Percentiles rank a stretch among this genome's conserved stretches.
phyloP scores from a whole-genome alignment of 2,888 invertebrate species.

The Atrina japonica region DNA sequence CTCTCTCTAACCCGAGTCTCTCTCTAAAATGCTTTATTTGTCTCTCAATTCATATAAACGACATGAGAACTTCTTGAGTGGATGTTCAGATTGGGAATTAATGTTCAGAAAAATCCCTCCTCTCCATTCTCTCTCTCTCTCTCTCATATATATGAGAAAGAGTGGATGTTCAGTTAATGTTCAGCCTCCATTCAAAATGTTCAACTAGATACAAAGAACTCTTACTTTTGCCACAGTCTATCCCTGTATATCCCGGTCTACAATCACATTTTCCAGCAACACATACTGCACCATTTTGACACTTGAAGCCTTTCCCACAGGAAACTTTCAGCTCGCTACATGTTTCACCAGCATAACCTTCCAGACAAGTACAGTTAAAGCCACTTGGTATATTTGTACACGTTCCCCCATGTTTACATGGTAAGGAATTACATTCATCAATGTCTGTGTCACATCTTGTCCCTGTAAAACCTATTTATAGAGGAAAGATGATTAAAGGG shows the following conservation, averaged over 20 bases:
- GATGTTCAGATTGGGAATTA: too few species aligned
- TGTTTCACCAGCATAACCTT: constrained; percentile 58
- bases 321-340: constrained; percentile 58
- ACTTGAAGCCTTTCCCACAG: constrained; percentile 55
- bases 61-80: too few species aligned
- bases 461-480: not conserved
- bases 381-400: constrained; percentile 19
- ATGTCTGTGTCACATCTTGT: constrained; percentile 9
- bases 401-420: constrained; percentile 20
- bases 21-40: too few species aligned
- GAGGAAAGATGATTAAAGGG: not conserved
- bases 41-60: too few species aligned
- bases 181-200: too few species aligned
- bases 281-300: constrained; percentile 72
- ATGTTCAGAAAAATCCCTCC: too few species aligned
- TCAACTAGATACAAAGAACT: constrained; percentile 3
- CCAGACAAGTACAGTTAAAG: constrained; percentile 52
- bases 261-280: constrained; percentile 63
- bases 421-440: constrained; percentile 6
- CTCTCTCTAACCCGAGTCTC: too few species aligned
- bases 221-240: constrained; percentile 72
- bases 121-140: too few species aligned
- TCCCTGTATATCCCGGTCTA: constrained; percentile 61
- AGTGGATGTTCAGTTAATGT: too few species aligned
- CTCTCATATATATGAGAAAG: not conserved